Base-by-base conservation (phyloP, 2,888 invertebrate genomes). In the Mesopsocus fuscifrons region DNA sequence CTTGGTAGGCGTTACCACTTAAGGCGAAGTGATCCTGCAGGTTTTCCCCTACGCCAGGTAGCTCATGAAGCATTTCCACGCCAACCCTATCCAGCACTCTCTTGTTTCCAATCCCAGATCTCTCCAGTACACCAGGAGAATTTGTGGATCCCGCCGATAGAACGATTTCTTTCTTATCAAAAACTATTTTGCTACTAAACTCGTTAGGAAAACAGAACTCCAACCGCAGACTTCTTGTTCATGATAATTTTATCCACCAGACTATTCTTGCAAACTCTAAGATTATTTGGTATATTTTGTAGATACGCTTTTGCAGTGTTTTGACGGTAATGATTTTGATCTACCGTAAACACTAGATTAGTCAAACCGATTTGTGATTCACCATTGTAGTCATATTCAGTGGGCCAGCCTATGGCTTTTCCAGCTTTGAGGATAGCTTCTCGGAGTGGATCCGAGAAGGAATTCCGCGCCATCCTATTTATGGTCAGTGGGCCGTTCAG, bases 111-210 rank as follows among this genome's bases (percentile, higher is more conserved):
- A 80, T 59, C 2, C 82, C 83, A 1, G 79, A 80, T 15, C 83
- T 57, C 82, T 87, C 78, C 4, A 88, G 66, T 6, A 89, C 57
- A 54, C 88, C 85, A 0, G 88, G 84, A 1, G 77, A 73, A 50
- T 80, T 82, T 45, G 85, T 74, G 1, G 83, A 72, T 1, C 85
- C 85, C 2, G 76, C 81, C 8, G 77, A 72, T 2, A 84, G 48
- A 44, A 87, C 74, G 0, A 85, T 71, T 59, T 80, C 80, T 51
- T 68, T 72, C 13, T 13, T 17, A 2, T 74, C 75, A 49, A 64
- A 59, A 35, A 73, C 67, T n/a, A n/a, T n/a, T n/a, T n/a, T n/a
- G n/a, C n/a, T n/a, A n/a, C n/a, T n/a, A 2, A 64, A 65, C 17
- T 56, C 11, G 26, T 9, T 69, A 69, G 38, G 65, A 59, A 50